phyloP scores from a whole-genome alignment of 2,888 invertebrate species.

The Nasonia oneida region DNA sequence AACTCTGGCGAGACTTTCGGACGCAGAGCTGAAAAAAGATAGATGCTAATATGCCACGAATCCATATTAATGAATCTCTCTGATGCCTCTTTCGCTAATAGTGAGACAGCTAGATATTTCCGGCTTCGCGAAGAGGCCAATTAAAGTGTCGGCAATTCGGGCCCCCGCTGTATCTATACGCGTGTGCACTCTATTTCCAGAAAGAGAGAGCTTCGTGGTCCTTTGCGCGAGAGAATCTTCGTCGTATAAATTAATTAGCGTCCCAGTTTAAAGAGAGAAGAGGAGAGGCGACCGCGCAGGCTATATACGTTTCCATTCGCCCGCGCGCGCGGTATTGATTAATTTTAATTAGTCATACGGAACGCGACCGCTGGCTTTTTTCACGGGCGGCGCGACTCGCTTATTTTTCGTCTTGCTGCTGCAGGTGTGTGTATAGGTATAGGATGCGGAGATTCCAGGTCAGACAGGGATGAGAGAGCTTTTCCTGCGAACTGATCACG shows the following conservation, averaged over 20 bases:
- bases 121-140: conserved; percentile 55
- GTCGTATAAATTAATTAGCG: conserved; percentile 59
- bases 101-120: conserved; percentile 54
- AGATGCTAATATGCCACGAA: conserved; percentile 35
- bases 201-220: conserved; percentile 42
- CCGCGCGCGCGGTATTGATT: conserved; percentile 51
- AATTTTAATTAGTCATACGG: conserved; percentile 56
- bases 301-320: conserved; percentile 40
- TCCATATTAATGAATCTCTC: conserved; percentile 56
- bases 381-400: background rate
- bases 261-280: conserved; percentile 54
- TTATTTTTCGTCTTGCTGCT: background rate
- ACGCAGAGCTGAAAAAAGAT: background rate
- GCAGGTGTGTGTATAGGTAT: background rate
- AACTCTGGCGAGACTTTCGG: background rate
- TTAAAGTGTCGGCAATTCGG: conserved; percentile 42
- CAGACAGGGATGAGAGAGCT: conserved; percentile 9
- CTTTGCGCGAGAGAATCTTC: conserved; percentile 48
- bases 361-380: background rate
- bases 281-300: background rate
- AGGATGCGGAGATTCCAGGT: background rate
- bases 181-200: conserved; percentile 47
- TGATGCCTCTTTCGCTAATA: background rate
- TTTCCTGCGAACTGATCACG: background rate
- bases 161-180: background rate